A percentile compares a stretch with the other conserved stretches of the same genome.
These are phyloP conservation scores for Microctenopoma steveboyesi DNA, from an alignment of 2,797 vertebrate species.

Conservation along the genomic window DNA sequence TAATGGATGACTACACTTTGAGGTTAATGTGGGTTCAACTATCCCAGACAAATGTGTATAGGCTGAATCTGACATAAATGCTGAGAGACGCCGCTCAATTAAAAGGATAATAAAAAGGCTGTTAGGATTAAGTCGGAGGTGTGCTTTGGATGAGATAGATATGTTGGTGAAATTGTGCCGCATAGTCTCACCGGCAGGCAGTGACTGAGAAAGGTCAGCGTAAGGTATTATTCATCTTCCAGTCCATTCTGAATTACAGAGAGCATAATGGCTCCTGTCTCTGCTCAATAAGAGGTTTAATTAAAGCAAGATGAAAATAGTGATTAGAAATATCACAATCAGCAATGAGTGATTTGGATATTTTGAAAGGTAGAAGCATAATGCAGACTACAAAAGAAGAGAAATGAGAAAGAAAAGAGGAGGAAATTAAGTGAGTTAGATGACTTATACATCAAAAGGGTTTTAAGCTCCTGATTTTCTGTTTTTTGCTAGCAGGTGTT, in stretches of 20 bases:
- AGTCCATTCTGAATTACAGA: constrained; percentile 69
- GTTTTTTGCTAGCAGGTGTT: constrained; percentile 25
- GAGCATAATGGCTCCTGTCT: constrained; percentile 63
- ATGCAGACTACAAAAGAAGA: constrained; percentile 31
- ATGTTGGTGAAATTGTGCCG: constrained; percentile 56
- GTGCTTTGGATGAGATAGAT: constrained; percentile 73
- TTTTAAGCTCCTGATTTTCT: constrained; percentile 56
- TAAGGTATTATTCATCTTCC: constrained; percentile 67
- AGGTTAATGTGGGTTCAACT: constrained; percentile 63
- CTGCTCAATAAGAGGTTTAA: constrained; percentile 66
- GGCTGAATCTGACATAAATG: constrained; percentile 36
- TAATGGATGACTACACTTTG: constrained; percentile 52
- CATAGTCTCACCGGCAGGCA: constrained; percentile 57
- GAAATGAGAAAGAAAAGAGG: constrained; percentile 43
- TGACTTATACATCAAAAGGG: constrained; percentile 53
- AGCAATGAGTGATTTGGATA: constrained; percentile 21
- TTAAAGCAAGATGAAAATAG: constrained; percentile 71
- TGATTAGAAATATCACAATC: constrained; percentile 57
- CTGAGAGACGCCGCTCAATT: constrained; percentile 63
- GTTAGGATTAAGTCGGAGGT: constrained; percentile 73
- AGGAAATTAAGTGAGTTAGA: constrained; percentile 37
- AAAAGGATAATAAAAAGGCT: constrained; percentile 74
- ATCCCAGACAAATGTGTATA: constrained; percentile 45
- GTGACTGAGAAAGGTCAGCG: constrained; percentile 71
- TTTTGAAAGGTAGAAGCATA: constrained; percentile 32